These are phyloP conservation scores for Leptoclinus maculatus DNA, from an alignment of 2,797 vertebrate species.

Conservation along the genomic window DNA sequence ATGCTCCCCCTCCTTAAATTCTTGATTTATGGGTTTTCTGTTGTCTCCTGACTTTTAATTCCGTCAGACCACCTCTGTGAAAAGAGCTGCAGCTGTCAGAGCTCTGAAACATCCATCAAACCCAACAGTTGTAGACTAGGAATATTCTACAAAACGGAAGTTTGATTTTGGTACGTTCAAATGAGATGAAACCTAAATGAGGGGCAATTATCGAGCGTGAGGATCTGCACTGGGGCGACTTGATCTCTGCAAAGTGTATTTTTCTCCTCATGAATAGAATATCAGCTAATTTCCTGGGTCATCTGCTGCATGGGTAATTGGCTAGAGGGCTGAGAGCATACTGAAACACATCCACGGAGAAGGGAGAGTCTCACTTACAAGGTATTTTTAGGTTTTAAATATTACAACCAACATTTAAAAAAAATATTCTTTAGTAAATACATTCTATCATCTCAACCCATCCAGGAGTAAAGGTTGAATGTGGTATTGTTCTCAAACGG, in stretches of 20 bases:
- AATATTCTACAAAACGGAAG: background rate
- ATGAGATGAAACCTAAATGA: constrained; percentile 71
- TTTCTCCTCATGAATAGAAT: constrained; percentile 72
- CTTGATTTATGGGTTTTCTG: constrained; percentile 31
- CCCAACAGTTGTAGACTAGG: constrained; percentile 3
- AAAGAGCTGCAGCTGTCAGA: background rate
- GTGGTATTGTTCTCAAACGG: background rate
- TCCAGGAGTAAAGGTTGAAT: background rate
- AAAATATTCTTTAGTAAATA: background rate
- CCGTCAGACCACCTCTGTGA: background rate
- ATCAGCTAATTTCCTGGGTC: constrained; percentile 77
- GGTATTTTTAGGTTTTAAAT: background rate
- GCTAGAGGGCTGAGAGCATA: constrained; percentile 39
- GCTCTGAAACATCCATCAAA: constrained; percentile 50
- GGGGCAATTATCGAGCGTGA: constrained; percentile 54
- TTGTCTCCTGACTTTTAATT: constrained; percentile 43
- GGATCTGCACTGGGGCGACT: constrained; percentile 41
- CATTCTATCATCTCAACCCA: background rate
- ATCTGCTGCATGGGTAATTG: constrained; percentile 64
- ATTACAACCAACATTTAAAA: background rate
- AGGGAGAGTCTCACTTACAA: background rate
- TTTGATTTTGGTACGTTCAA: constrained; percentile 52
- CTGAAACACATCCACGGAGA: constrained; percentile 22
- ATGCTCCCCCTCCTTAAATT: background rate
- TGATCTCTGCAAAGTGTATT: constrained; percentile 66